Evolutionary conservation across 2,888 invertebrate species (phyloP).

Genomic region (Acleris literana): DNA sequence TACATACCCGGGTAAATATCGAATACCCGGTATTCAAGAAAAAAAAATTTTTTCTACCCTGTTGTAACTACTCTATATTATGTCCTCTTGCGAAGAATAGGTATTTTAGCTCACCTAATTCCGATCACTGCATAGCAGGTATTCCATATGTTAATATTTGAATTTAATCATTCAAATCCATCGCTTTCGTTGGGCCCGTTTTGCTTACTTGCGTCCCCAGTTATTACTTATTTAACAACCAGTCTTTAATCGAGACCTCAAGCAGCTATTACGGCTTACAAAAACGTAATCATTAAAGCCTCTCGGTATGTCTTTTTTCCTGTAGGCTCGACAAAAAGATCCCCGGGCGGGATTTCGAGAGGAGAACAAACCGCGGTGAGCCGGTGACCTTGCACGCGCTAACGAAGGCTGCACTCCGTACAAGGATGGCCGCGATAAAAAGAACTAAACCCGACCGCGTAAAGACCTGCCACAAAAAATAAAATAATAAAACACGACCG

Average conservation of each 20-base stretch:
- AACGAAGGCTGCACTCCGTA: conserved; percentile 77
- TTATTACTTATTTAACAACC: conserved; percentile 18
- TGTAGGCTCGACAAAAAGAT: conserved; percentile 39
- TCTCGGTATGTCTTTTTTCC: conserved; percentile 12
- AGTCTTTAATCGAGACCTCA: conserved; percentile 19
- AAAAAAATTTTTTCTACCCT: too few species aligned
- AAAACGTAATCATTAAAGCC: conserved; percentile 28
- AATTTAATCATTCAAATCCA: background rate
- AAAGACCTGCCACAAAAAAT: conserved; percentile 79
- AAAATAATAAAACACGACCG: conserved; percentile 60
- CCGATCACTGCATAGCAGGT: too few species aligned
- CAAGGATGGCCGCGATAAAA: conserved; percentile 68
- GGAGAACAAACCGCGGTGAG: conserved; percentile 64
- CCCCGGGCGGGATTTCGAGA: conserved; percentile 46
- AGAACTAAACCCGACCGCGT: conserved; percentile 61
- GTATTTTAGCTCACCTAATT: too few species aligned
- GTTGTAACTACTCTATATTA: too few species aligned
- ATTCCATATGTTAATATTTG: too few species aligned
- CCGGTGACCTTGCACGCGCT: conserved; percentile 76
- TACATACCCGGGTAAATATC: too few species aligned
- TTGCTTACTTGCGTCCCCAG: background rate
- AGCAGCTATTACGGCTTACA: conserved; percentile 25
- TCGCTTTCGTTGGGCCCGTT: conserved; percentile 8
- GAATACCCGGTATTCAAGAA: too few species aligned
- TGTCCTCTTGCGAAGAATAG: too few species aligned